Evolutionary conservation across 2,888 invertebrate genomes (phyloP), one percentile per base, ranked within the genome.

Genomic region (Drosophila suboccidentalis): DNA sequence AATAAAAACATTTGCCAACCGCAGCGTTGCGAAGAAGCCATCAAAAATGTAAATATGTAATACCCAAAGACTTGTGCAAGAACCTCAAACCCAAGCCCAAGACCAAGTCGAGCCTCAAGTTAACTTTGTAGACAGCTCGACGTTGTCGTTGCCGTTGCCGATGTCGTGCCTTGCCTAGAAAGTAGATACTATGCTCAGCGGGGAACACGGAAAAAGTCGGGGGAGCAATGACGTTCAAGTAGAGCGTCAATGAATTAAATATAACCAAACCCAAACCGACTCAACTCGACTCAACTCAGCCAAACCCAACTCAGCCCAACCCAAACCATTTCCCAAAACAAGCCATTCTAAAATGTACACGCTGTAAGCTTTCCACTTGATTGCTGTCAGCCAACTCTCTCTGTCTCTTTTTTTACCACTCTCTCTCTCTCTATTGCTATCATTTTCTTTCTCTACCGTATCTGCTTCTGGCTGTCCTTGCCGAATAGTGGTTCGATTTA

Each of bases 41-140:
- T 88, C 84, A 87, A 81, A 88, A 85, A 85, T 85, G 84, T 87
- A 88, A 88, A 85, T 85, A 85, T 75, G 59, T 85, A 87, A 83
- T 79, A 67, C 65, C 44, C 63, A 55, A 71, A 67, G 79, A 79
- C 47, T 41, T 44, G 22, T 44, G 22, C 41, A 58, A 22, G 15
- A 55, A 41, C 32, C 43, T 44, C 62, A 50, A 49, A 43, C 10
- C 59, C 46, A 43, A 29, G 34, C n/a, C 44, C n/a, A 29, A 29
- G 36, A 17, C 44, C n/a, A 39, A 70, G 36, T 46, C 44, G 29
- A 44, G 67, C 39, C 50, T 58, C 64, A 71, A 72, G 69, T 69
- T 46, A 64, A 72, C 60, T 71, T 63, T 43, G 62, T 43, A 71
- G 67, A 71, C 67, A 71, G 69, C 69, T 61, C 55, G 54, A 59